Evolutionary conservation across 2,888 invertebrate species (phyloP).

Genomic region (Drosophila picticornis): DNA sequence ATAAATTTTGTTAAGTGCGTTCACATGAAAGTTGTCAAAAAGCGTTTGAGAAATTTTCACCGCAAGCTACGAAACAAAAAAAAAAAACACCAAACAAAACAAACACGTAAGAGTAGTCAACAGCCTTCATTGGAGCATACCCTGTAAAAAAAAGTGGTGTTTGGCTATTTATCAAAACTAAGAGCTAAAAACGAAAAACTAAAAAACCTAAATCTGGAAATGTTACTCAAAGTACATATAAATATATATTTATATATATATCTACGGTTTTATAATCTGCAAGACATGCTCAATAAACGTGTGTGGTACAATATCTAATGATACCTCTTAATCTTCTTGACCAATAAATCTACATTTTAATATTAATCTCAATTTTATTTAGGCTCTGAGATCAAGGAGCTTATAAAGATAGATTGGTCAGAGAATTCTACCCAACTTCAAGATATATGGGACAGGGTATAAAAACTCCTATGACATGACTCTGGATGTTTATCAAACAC

Average conservation of each 20-base stretch:
- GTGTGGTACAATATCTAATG: background rate
- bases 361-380: background rate
- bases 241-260: background rate
- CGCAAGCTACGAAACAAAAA: conserved; percentile 30
- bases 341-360: background rate
- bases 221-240: background rate
- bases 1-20: conserved; percentile 83
- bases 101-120: too few species aligned
- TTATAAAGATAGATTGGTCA: background rate
- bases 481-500: conserved; percentile 70
- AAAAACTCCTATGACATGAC: conserved; percentile 47
- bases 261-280: background rate
- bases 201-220: background rate
- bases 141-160: background rate
- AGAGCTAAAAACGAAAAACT: background rate
- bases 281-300: background rate
- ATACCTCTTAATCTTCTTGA: background rate
- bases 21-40: conserved; percentile 81
- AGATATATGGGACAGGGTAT: background rate
- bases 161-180: background rate
- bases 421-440: background rate
- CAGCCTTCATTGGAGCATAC: background rate
- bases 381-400: background rate
- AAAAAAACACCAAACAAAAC: background rate
- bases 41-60: conserved; percentile 78